Evolutionary conservation across 2,113 vertebrate species (phyloP).

Genomic region (Callorhinus ursinus): DNA sequence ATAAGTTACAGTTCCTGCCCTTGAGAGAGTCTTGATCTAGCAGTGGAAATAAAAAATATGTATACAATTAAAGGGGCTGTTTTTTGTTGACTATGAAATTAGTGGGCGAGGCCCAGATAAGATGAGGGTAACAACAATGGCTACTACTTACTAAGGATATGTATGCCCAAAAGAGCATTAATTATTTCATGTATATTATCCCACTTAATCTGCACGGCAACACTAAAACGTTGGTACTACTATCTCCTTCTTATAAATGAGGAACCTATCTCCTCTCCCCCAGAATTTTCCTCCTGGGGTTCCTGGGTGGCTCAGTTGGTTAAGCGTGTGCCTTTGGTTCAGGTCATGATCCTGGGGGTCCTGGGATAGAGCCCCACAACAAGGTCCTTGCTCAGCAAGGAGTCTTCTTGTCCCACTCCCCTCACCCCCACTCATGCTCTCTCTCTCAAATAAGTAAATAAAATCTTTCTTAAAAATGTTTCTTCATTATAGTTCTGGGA

Average conservation of each 20-base stretch:
- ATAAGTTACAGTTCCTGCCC: neutral
- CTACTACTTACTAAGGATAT: neutral
- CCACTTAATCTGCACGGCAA: neutral
- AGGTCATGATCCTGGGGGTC: no score
- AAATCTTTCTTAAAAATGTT: neutral
- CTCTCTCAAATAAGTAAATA: no score
- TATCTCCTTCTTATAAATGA: neutral
- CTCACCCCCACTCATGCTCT: no score
- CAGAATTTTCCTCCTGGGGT: neutral
- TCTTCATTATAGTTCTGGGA: neutral
- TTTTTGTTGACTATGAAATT: neutral
- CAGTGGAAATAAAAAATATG: neutral
- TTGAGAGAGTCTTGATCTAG: neutral
- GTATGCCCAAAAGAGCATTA: neutral
- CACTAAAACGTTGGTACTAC: neutral
- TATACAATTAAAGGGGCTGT: neutral
- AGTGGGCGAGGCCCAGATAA: neutral
- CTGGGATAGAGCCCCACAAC: no score
- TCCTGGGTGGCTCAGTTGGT: no score
- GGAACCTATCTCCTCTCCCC: neutral
- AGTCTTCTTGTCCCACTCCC: no score
- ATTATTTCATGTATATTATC: neutral
- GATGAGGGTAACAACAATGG: neutral
- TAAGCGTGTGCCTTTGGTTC: no score
- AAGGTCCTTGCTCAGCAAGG: no score